Conservation (phyloP, 2,797 vertebrate genomes). For the Dicrostonyx torquatus region DNA sequence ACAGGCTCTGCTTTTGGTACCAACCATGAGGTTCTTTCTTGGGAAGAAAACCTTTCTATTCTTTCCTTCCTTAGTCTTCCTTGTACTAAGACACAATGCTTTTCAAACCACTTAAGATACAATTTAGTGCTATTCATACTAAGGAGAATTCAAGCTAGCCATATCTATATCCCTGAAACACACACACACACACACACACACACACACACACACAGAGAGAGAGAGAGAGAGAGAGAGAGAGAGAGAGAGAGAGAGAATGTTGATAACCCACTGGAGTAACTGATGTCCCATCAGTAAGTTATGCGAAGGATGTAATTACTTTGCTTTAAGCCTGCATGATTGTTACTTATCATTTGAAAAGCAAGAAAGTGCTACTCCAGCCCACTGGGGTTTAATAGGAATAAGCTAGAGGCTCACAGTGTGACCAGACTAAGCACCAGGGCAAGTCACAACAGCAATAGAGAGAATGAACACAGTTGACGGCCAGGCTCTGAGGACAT, state of each 20-base stretch:
- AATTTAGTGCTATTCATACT: not conserved
- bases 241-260: not conserved
- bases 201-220: not conserved
- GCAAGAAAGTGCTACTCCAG: not conserved
- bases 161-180: not conserved
- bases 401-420: not conserved
- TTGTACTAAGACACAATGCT: not conserved
- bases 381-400: not conserved
- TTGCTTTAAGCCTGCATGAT: constrained; percentile 18
- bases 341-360: constrained; percentile 32
- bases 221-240: too few relatives aligned
- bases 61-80: not conserved
- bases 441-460: not conserved
- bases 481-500: not conserved
- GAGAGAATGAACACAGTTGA: not conserved
- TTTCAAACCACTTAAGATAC: not conserved
- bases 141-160: not conserved
- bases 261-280: not conserved
- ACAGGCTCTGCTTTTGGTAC: not conserved
- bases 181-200: not conserved
- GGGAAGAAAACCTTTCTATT: not conserved
- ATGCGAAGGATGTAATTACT: not conserved
- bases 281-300: not conserved
- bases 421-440: not conserved
- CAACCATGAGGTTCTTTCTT: not conserved